Conservation (phyloP, 2,113 vertebrate genomes). For the Macroglossus sobrinus region DNA sequence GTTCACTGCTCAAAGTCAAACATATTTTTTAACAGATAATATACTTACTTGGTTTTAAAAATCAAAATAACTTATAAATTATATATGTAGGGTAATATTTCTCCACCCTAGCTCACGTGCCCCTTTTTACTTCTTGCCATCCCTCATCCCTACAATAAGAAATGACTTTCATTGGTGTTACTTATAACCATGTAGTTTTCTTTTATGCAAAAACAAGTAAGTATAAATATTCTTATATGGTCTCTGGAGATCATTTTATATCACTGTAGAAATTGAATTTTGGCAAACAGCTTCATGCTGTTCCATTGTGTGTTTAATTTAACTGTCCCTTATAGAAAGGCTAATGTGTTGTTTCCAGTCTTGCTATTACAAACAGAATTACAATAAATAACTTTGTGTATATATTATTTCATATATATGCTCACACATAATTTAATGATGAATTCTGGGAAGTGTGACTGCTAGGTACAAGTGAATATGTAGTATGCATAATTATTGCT, state of each 20-base stretch:
- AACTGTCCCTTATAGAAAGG: not conserved
- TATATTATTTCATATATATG: not conserved
- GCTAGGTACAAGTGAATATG: not conserved
- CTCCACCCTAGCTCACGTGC: not conserved
- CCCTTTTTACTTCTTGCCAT: not conserved
- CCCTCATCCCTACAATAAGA: not conserved
- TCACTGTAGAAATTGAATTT: not conserved
- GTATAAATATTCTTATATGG: not conserved
- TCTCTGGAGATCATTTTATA: not conserved
- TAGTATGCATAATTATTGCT: not conserved
- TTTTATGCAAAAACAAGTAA: not conserved
- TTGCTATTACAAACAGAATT: not conserved
- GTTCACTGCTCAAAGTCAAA: no score
- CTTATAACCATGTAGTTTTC: not conserved
- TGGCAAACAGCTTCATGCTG: not conserved
- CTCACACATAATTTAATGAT: not conserved
- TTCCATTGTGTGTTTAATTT: not conserved
- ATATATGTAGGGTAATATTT: not conserved
- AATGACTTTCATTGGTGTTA: not conserved
- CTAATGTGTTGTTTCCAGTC: not conserved
- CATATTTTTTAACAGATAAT: not conserved
- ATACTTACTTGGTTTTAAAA: not conserved
- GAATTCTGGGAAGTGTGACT: not conserved
- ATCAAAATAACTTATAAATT: not conserved
- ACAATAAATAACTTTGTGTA: not conserved